These are phyloP conservation scores for Lophura nycthemera DNA, from an alignment of 2,113 vertebrate species.

Conservation along the genomic window DNA sequence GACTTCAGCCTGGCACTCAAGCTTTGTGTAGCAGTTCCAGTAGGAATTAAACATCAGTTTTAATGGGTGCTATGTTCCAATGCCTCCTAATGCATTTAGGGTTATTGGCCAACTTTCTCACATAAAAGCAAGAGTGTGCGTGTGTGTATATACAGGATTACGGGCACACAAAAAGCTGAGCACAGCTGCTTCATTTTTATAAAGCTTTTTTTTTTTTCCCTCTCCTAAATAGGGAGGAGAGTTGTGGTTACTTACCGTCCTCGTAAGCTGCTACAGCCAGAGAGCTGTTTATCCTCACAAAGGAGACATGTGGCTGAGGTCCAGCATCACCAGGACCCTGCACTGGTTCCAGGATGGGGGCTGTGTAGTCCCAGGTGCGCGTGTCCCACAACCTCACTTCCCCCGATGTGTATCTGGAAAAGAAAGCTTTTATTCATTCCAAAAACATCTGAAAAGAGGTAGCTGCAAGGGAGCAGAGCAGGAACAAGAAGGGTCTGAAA, in stretches of 20 bases:
- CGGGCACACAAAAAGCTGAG: slow-evolving; percentile 67
- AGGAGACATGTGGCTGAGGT: slow-evolving; percentile 83
- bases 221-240: slow-evolving; percentile 60
- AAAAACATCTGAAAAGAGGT: neutral
- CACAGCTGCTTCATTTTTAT: slow-evolving; percentile 82
- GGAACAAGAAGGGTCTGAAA: neutral
- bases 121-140: slow-evolving; percentile 71
- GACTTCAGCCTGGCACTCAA: slow-evolving; percentile 71
- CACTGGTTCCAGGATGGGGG: slow-evolving; percentile 84
- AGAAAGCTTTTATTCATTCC: slow-evolving; percentile 33
- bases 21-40: slow-evolving; percentile 69
- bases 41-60: slow-evolving; percentile 80
- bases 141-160: slow-evolving; percentile 62
- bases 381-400: slow-evolving; percentile 95
- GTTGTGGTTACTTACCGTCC: slow-evolving; percentile 84
- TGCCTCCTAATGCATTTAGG: slow-evolving; percentile 78
- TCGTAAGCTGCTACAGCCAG: slow-evolving; percentile 91
- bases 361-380: slow-evolving; percentile 88
- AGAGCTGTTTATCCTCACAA: slow-evolving; percentile 87
- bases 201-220: slow-evolving; percentile 60
- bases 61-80: slow-evolving; percentile 80
- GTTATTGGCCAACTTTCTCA: slow-evolving; percentile 80
- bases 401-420: slow-evolving; percentile 92
- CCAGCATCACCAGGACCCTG: slow-evolving; percentile 73
- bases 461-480: neutral